phyloP scores from a whole-genome alignment of 2,797 vertebrate species.

The Tadarida brasiliensis region DNA sequence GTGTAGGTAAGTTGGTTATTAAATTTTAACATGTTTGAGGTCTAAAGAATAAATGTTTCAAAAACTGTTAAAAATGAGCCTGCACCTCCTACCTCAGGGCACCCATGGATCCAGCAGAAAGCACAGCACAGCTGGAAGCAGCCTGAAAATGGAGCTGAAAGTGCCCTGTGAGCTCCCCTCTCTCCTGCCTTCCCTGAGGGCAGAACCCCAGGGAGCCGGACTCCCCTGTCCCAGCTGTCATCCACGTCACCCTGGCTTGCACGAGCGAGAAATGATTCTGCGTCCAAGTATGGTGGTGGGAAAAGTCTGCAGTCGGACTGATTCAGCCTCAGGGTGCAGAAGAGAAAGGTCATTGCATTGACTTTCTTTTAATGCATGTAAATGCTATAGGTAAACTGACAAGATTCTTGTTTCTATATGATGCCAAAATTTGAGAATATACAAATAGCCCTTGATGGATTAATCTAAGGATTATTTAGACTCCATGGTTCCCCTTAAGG shows the following conservation, averaged over 20 bases:
- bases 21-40: neutral
- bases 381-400: neutral
- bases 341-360: neutral
- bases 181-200: neutral
- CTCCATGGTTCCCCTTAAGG: neutral
- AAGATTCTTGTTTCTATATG: neutral
- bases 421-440: conserved; percentile 39
- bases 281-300: neutral
- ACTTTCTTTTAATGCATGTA: neutral
- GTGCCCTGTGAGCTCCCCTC: neutral
- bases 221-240: no score
- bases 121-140: neutral
- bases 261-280: neutral
- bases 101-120: neutral
- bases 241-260: neutral
- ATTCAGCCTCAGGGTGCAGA: neutral
- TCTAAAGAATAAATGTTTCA: conserved; percentile 8
- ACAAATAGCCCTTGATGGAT: neutral
- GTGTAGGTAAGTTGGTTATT: neutral
- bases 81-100: neutral
- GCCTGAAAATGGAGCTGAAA: neutral
- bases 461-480: conserved; percentile 12
- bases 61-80: neutral
- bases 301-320: neutral
- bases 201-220: neutral